These are phyloP conservation scores for Drosophila orosa DNA, from an alignment of 1,140 invertebrate genomes.

Conservation along the genomic window DNA sequence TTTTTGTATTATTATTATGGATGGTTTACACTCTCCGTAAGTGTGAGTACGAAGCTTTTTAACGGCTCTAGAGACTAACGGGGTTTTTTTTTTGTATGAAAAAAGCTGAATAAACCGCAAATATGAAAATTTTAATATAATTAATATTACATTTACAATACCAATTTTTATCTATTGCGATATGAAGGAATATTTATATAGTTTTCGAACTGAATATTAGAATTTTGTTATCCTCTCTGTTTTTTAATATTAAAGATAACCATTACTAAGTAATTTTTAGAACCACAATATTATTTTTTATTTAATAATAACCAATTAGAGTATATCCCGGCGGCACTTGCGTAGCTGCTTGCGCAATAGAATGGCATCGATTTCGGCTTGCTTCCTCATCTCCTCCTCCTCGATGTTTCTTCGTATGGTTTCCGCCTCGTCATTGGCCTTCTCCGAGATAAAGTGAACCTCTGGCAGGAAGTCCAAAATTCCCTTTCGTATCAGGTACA, in stretches of 20 bases:
- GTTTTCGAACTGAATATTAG: too few relatives aligned
- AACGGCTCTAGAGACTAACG: neutral
- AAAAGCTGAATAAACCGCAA: neutral
- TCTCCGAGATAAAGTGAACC: conserved; percentile 65
- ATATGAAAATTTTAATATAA: neutral
- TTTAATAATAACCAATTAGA: conserved; percentile 19
- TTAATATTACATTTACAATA: too few relatives aligned
- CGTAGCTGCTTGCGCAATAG: conserved; percentile 71
- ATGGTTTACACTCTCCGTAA: too few relatives aligned
- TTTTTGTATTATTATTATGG: too few relatives aligned
- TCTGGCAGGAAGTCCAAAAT: conserved; percentile 65
- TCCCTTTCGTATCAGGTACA: conserved; percentile 71
- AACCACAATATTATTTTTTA: too few relatives aligned
- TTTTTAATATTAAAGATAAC: too few relatives aligned
- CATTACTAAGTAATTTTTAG: neutral
- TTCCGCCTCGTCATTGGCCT: conserved; percentile 72
- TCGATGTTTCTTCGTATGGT: conserved; percentile 57
- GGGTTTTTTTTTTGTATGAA: neutral
- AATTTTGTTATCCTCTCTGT: too few relatives aligned
- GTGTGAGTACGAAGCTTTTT: neutral
- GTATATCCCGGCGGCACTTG: conserved; percentile 78
- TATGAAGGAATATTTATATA: too few relatives aligned
- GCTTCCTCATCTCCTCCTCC: conserved; percentile 67
- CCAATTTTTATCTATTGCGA: too few relatives aligned
- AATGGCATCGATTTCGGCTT: conserved; percentile 64